phyloP scores from a whole-genome alignment of 2,113 vertebrate species.

The Calyptommatus sinebrachiatus region DNA sequence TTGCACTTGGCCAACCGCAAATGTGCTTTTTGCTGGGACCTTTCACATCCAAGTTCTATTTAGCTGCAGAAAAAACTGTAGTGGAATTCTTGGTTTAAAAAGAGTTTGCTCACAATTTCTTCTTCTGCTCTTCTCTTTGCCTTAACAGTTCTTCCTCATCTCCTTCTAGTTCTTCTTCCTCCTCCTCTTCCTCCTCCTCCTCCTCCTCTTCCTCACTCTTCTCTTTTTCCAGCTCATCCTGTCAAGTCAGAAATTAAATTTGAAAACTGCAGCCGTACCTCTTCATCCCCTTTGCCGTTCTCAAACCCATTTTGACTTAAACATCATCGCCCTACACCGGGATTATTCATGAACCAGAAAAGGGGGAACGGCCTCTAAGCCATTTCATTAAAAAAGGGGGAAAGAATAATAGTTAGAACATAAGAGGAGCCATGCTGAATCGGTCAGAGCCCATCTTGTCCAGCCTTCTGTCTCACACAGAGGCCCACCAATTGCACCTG shows the following conservation, averaged over 20 bases:
- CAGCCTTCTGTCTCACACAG: too few relatives aligned
- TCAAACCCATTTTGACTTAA: background rate
- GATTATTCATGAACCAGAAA: background rate
- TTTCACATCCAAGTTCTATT: background rate
- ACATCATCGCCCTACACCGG: background rate
- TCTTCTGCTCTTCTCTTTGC: slow-evolving; percentile 62
- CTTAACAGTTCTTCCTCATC: slow-evolving; percentile 80
- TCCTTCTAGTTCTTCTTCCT: slow-evolving; percentile 58
- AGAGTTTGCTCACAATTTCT: slow-evolving; percentile 79
- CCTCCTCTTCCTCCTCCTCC: slow-evolving; percentile 35
- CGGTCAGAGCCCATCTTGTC: too few relatives aligned
- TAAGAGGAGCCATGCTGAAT: too few relatives aligned
- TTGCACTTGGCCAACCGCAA: background rate
- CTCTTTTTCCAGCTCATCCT: slow-evolving; percentile 60
- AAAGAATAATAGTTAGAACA: too few relatives aligned
- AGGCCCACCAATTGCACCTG: too few relatives aligned
- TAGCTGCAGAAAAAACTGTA: background rate
- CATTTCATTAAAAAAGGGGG: background rate
- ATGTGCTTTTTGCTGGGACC: background rate
- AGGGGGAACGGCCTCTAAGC: background rate
- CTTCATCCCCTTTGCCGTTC: background rate
- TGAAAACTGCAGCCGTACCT: background rate
- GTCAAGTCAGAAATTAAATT: slow-evolving; percentile 11
- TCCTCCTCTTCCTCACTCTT: slow-evolving; percentile 44
- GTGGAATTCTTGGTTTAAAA: background rate